A percentile compares a stretch with the other conserved stretches of the same genome.
These are phyloP conservation scores for Endomychus coccineus DNA, from an alignment of 2,888 invertebrate genomes.

Conservation along the genomic window DNA sequence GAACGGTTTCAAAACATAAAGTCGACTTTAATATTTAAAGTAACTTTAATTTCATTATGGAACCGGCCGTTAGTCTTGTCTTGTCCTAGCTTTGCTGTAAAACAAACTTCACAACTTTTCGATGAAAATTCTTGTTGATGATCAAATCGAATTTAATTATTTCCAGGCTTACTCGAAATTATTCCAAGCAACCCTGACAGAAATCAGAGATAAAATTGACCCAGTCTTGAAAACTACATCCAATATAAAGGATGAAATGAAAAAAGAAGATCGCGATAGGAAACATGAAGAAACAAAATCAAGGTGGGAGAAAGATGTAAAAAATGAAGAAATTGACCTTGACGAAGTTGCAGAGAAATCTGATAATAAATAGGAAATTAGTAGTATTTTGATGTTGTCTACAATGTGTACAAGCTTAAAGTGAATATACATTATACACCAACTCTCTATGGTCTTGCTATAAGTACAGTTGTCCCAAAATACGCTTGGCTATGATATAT, in stretches of 20 bases:
- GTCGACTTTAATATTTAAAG: no score
- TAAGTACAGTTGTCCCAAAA: no score
- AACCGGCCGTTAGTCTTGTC: conserved; percentile 1
- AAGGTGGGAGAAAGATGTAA: conserved; percentile 35
- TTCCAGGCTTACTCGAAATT: conserved; percentile 60
- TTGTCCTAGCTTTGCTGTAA: conserved; percentile 4
- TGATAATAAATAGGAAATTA: conserved; percentile 9
- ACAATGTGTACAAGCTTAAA: no score
- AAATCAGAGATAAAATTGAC: conserved; percentile 54
- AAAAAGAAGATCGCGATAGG: conserved; percentile 32
- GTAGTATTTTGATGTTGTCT: no score
- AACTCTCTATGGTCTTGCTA: no score
- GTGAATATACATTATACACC: no score
- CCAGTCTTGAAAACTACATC: conserved; percentile 45
- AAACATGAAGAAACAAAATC: conserved; percentile 36
- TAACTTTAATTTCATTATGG: no score
- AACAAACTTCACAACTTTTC: no score
- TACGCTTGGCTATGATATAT: no score
- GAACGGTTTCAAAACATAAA: no score
- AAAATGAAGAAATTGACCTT: conserved; percentile 6
- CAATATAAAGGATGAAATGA: conserved; percentile 31
- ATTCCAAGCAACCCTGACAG: conserved; percentile 59
- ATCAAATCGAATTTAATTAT: no score
- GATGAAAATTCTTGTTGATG: no score
- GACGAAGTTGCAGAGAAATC: conserved; percentile 6